Conservation (phyloP, 1,140 invertebrate species). For the Argopecten irradians region DNA sequence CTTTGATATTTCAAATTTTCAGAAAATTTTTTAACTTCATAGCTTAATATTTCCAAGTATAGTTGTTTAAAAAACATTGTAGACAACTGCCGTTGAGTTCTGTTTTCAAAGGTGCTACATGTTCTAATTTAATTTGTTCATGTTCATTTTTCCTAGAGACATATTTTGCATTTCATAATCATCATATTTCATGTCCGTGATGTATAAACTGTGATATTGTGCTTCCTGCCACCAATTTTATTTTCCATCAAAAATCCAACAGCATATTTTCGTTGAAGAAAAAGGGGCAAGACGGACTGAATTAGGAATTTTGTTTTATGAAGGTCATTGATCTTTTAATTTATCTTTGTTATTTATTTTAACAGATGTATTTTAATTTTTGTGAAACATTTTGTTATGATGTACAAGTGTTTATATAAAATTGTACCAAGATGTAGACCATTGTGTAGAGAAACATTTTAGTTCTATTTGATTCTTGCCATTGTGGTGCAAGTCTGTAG, state of each 20-base stretch:
- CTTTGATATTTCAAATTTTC: neutral
- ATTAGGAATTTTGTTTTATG: neutral
- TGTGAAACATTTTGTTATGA: neutral
- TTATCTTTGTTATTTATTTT: slow-evolving; percentile 3
- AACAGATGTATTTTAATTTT: neutral
- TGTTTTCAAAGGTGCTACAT: neutral
- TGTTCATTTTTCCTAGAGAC: neutral
- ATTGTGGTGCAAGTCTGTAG: neutral
- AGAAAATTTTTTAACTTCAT: neutral
- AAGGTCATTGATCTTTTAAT: neutral
- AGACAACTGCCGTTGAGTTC: neutral
- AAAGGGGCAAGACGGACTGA: neutral
- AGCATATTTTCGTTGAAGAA: slow-evolving; percentile 1
- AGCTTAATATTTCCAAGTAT: neutral
- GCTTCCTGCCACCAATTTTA: neutral
- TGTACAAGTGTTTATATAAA: neutral
- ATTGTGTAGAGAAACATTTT: neutral
- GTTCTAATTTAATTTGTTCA: neutral
- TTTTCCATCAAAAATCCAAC: neutral
- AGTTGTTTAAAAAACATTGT: neutral
- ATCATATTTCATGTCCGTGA: neutral
- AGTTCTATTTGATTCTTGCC: neutral
- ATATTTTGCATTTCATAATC: neutral
- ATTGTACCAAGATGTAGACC: neutral
- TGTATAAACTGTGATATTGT: neutral